Conservation (phyloP, 2,888 invertebrate genomes). For the Drosophila kanekoi region DNA sequence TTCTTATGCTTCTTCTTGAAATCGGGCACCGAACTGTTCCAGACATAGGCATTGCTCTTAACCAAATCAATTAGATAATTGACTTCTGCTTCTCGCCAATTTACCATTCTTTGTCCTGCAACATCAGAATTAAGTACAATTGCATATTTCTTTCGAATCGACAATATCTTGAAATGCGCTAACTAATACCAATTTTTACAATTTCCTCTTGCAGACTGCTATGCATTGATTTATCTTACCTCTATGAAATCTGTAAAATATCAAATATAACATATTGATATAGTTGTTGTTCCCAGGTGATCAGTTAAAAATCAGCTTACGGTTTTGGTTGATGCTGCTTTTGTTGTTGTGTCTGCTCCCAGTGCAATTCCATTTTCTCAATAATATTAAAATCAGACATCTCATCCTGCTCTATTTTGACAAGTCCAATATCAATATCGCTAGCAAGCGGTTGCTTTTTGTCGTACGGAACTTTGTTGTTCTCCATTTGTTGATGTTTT, state of each 20-base stretch:
- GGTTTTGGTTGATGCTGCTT: slow-evolving; percentile 16
- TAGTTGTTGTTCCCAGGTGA: too few relatives aligned
- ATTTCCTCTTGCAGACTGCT: background rate
- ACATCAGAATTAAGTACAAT: background rate
- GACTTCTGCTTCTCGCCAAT: slow-evolving; percentile 44
- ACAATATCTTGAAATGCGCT: background rate
- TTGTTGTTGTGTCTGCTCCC: slow-evolving; percentile 24
- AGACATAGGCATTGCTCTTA: slow-evolving; percentile 29
- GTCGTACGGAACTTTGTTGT: slow-evolving; percentile 1
- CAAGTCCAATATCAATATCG: slow-evolving; percentile 33
- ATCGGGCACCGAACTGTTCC: slow-evolving; percentile 33
- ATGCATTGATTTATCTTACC: slow-evolving; percentile 14
- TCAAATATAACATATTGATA: background rate
- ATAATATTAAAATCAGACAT: slow-evolving; percentile 11
- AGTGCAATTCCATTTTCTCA: slow-evolving; percentile 27
- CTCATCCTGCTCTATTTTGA: slow-evolving; percentile 24
- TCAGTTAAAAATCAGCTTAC: background rate
- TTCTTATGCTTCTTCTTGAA: slow-evolving; percentile 39
- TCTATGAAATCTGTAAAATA: slow-evolving; percentile 25
- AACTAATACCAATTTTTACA: background rate
- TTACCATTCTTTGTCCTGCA: slow-evolving; percentile 29
- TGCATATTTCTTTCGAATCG: too few relatives aligned
- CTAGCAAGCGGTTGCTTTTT: background rate
- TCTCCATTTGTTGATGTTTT: slow-evolving; percentile 26
- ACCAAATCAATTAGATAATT: slow-evolving; percentile 41